Percentiles rank a stretch among this genome's conserved stretches.
Conservation (phyloP, 2,888 invertebrate genomes). For the Agrochola litura region DNA sequence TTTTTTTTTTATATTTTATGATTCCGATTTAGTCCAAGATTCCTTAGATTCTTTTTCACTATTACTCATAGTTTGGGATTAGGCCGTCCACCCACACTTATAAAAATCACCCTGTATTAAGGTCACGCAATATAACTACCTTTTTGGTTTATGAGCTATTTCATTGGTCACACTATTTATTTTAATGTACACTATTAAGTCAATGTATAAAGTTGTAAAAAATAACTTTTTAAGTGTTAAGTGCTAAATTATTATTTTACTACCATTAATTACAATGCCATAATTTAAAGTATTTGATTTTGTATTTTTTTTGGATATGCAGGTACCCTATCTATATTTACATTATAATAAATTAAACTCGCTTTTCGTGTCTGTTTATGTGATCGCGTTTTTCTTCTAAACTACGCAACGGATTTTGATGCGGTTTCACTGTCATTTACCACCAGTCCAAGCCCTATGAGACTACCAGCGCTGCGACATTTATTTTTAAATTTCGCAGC, state of each 20-base stretch:
- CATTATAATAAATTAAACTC: neutral
- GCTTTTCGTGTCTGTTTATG: neutral
- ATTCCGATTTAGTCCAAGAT: neutral
- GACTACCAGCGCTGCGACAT: no score
- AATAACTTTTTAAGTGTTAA: conserved; percentile 11
- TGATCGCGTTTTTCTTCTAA: neutral
- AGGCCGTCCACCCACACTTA: neutral
- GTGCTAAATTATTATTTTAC: neutral
- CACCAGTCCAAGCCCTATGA: no score
- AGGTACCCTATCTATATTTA: no score
- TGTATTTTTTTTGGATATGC: neutral
- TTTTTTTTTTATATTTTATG: no score
- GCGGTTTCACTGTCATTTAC: neutral
- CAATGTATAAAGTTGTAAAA: conserved; percentile 5
- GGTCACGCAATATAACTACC: conserved; percentile 18
- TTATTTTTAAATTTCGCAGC: no score
- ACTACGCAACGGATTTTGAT: neutral
- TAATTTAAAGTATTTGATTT: neutral
- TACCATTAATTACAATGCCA: neutral
- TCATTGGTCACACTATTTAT: conserved; percentile 38
- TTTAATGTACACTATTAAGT: conserved; percentile 32
- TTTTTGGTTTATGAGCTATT: conserved; percentile 36
- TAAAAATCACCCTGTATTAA: neutral
- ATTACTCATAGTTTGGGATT: neutral
- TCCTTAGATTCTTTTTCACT: neutral